Evolutionary conservation across 1,140 invertebrate species (phyloP), one percentile per base, ranked within the genome.

Genomic region (Meloidogyne hapla): DNA sequence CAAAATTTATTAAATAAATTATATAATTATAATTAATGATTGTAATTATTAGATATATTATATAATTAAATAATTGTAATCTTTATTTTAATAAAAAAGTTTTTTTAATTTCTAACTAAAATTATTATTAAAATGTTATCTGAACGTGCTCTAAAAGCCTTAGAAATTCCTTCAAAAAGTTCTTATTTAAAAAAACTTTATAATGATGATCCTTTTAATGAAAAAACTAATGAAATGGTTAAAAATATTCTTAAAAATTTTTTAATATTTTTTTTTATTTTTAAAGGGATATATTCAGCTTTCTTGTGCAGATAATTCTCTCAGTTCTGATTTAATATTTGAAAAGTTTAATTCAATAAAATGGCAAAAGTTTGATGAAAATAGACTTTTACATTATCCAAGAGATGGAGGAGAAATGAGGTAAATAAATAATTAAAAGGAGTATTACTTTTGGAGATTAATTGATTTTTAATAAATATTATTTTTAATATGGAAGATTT

Each of bases 281-380:
- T 69, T 77, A 5, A 33, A 81, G 80, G 80, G 80, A 9, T 79
- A 83, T 68, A 79, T 81, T 18, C 80, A 80, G 23, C 63, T 81
- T n/a, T 79, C 76, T 6, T 81, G 76, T 18, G 80, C 80, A 9
- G 80, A 81, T 40, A 81, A 75, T 65, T 61, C 81, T n/a, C 48
- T 81, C 10, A 70, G 63, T 23, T 28, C 66, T 26, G 80, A 81
- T 48, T 56, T 81, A 25, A 74, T 81, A n/a, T 56, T 28, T 28
- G 72, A 81, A 73, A 81, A 79, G 40, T 81, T 81, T 64, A 33
- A 40, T 25, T 68, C 65, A 26, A 81, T 81, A 40, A 69, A 81
- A 64, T 81, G 80, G 80, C 70, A 45, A 18, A 78, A 83, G 23
- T 81, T 81, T 40, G 70, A 79, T 21, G 67, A 38, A 21, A 64